Evolutionary conservation across 2,113 vertebrate genomes (phyloP), one percentile per base, ranked within the genome.

Genomic region (Glaucomys volans): DNA sequence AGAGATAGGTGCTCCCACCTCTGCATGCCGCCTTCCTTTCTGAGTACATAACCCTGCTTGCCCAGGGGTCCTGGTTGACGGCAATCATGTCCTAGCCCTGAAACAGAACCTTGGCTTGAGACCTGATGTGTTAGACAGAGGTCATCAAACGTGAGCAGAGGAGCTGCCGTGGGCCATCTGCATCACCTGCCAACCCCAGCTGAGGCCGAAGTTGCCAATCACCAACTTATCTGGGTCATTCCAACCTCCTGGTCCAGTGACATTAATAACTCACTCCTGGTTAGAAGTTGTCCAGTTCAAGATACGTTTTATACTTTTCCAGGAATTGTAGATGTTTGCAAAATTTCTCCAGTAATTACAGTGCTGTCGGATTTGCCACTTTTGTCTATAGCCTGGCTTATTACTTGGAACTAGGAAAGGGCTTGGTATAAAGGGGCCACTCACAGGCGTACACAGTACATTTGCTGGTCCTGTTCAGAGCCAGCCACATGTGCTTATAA

Each of bases 201-300:
- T 99, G 96, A 99, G 98, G 75, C 99, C 99, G 96, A 99, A 99
- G 98, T 99, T 99, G 28, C 99, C 99, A 40, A 99, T 99, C 96
- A 99, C 98, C 75, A 99, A 97, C 99, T 99, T 99, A 94, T 99
- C 99, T 75, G 99, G 99, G 96, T 99, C 99, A 50, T 99, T 99
- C 99, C 99, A 99, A 95, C 99, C 99, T n/a, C 99, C 99, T 18
- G 99, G 99, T 90, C 99, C 99, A 69, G 99, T 99, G 0, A 98
- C 95, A 50, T 99, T 98, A 64, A 98, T 98, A 18, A 99, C 98
- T 72, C 94, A 87, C 57, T 99, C 98, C 98, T 99, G 99, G 94
- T 99, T 97, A 96, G 90, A 75, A 20, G 98, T 98, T 14, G 99
- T 99, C 99, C 99, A 99, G 7, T 98, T 98, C 82, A 99, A 96